Base-by-base conservation (phyloP, 2,888 invertebrate genomes). In the Tromatobia lineatoria region DNA sequence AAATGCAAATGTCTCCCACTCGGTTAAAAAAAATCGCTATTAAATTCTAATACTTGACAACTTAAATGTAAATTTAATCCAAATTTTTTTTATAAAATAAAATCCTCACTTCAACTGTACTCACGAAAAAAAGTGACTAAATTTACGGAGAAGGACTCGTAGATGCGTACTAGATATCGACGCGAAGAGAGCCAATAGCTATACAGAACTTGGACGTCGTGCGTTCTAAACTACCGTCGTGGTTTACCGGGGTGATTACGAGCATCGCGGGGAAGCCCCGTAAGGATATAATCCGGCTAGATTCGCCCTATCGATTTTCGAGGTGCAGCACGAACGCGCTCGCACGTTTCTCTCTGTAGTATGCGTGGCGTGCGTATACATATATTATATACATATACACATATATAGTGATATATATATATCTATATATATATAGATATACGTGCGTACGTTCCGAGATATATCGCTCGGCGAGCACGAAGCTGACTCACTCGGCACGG, bases 301-400 rank as follows among this genome's bases (percentile, higher is more conserved):
- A 93, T 93, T 93, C 91, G 91, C 91, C 91, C 90, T 93, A 93
- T 93, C 93, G 93, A 93, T 93, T 93, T 93, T 92, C 85, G 90
- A 90, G 90, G 89, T 91, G 93, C 93, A 92, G 91, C 90, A 85
- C 83, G 80, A 82, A 85, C 85, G 82, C 82, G 85, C 85, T 84
- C 87, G 87, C 82, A 87, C 86, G 81, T 70, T 50, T 59, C 57
- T 73, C 79, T 61, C n/a, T 38, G 15, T 74, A 34, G 38, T 80
- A 80, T 82, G 84, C 82, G 74, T 80, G 34, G 69, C 76, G 67
- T 87, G 70, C 82, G 77, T 78, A 42, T 25, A 25, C 54, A 77
- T 80, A 73, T 69, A 69, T 18, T 73, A 84, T 83, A 67, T 82
- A 78, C 66, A 81, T n/a, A n/a, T n/a, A n/a, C n/a, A n/a, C 64